Conservation (phyloP, 2,113 vertebrate species). For the Carollia perspicillata region DNA sequence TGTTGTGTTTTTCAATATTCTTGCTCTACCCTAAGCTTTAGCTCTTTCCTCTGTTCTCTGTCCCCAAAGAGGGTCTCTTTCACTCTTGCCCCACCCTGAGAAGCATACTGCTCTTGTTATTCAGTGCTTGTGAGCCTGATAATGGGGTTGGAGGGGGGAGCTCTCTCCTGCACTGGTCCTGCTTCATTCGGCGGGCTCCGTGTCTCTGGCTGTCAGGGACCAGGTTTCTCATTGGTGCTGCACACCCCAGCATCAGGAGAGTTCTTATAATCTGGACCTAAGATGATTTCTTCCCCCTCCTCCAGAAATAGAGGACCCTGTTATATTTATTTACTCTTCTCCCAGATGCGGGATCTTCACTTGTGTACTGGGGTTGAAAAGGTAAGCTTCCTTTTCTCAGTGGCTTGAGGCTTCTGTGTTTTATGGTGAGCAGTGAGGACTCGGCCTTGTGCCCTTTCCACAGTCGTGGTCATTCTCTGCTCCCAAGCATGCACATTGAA, state of each 20-base stretch:
- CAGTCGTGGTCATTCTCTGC: neutral
- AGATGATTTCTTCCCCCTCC: neutral
- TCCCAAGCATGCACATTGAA: neutral
- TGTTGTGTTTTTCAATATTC: neutral
- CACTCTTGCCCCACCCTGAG: too few species aligned
- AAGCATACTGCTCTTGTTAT: neutral
- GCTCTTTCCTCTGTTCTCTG: neutral
- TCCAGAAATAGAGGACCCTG: neutral
- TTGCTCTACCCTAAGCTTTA: neutral
- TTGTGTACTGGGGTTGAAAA: neutral
- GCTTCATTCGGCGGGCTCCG: neutral
- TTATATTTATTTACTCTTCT: neutral
- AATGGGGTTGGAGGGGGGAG: neutral
- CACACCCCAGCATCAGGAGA: too few species aligned
- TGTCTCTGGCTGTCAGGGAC: neutral
- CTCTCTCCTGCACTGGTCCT: neutral
- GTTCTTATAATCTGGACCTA: neutral
- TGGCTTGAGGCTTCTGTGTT: neutral
- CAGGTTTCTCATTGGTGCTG: neutral
- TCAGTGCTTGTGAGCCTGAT: neutral
- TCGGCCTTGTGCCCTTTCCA: neutral
- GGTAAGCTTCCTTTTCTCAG: neutral
- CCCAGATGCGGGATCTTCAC: neutral
- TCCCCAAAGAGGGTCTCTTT: too few species aligned
- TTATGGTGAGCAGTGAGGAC: neutral